phyloP scores from a whole-genome alignment of 1,140 invertebrate species.

The Ericerus pela region DNA sequence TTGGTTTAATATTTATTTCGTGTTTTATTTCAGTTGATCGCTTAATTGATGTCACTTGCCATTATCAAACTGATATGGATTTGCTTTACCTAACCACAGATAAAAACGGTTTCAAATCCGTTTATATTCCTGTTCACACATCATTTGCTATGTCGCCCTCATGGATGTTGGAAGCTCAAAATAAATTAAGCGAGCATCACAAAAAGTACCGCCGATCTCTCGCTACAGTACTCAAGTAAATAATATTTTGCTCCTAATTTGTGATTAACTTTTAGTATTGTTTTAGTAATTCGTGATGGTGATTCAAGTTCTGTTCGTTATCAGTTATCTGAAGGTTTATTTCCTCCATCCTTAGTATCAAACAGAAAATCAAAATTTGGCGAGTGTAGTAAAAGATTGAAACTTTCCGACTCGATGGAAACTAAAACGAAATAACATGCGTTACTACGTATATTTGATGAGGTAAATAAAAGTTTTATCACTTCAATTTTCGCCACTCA shows the following conservation, averaged over 20 bases:
- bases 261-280: not conserved
- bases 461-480: not conserved
- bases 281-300: not conserved
- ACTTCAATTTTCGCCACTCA: too few relatives aligned
- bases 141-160: not conserved
- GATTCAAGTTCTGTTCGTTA: not conserved
- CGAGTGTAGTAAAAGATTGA: not conserved
- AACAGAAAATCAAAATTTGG: not conserved
- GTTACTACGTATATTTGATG: not conserved
- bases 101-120: not conserved
- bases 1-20: not conserved
- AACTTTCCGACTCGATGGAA: not conserved
- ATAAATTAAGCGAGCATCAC: not conserved
- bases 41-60: not conserved
- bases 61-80: not conserved
- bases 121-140: not conserved
- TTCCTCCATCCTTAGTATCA: not conserved
- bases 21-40: not conserved
- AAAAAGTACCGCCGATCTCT: not conserved
- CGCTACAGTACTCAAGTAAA: not conserved
- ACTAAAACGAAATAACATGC: not conserved
- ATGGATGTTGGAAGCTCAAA: not conserved
- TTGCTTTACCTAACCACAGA: not conserved
- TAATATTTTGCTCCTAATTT: not conserved
- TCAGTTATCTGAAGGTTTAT: not conserved